Evolutionary conservation across 2,888 invertebrate species (phyloP), one percentile per base, ranked within the genome.

Genomic region (Pinctada fucata): DNA sequence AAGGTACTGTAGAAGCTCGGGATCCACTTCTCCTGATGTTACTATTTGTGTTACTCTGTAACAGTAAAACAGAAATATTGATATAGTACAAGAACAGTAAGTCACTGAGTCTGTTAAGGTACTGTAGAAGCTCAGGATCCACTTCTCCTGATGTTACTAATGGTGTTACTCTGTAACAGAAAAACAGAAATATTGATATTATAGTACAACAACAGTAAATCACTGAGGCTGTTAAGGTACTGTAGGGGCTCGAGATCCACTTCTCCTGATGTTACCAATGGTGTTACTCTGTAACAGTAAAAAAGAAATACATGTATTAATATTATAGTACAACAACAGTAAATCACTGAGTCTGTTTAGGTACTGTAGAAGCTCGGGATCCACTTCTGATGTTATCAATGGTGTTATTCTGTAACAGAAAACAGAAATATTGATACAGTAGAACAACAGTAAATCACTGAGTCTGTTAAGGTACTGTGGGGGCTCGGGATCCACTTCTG

Each of bases 341-440:
- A 74, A 74, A 51, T 74, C 74, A 50, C 66, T 74, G 8, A 74
- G 66, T 65, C 74, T 74, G 65, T 2, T 95, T 75, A 96, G 92
- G 90, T 95, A 96, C 79, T 94, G 93, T 85, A 95, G 93, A 63
- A 95, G 94, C 87, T 95, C 94, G 84, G 93, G 93, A 88, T 95
- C 95, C 65, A 95, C 91, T 82, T 94, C 93, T 3, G 4, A 70
- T 50, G 3, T 49, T 3, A 48, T 10, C 10, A 70, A 10, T 2
- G 8, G 58, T 51, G 94, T 93, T 8, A 95, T 93, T 65, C 93
- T 93, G n/a, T n/a, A n/a, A n/a, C n/a, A n/a, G n/a, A n/a, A n/a
- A n/a, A n/a, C n/a, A n/a, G n/a, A n/a, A n/a, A n/a, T n/a, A n/a
- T n/a, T n/a, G n/a, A n/a, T n/a, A n/a, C n/a, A 52, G 3, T 16